phyloP scores from a whole-genome alignment of 2,888 invertebrate species.

The Luffia ferchaultella region DNA sequence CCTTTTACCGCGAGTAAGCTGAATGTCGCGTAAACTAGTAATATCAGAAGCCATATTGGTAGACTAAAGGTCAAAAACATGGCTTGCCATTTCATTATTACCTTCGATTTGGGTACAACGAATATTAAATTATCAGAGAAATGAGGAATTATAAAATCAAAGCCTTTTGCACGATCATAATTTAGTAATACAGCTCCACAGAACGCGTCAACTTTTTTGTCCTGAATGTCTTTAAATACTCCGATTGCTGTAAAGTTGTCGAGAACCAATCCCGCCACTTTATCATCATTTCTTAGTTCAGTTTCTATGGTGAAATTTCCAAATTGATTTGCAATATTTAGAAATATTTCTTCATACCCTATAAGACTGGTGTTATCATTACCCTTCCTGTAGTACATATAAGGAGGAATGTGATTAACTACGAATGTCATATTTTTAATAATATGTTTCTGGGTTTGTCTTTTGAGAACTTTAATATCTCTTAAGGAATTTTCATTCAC shows the following conservation, averaged over 20 bases:
- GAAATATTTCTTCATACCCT: neutral
- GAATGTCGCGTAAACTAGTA: neutral
- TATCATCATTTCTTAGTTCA: neutral
- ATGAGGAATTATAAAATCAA: conserved; percentile 3
- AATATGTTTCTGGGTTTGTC: neutral
- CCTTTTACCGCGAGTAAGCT: neutral
- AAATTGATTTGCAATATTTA: neutral
- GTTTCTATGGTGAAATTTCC: neutral
- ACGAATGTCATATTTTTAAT: neutral
- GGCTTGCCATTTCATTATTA: conserved; percentile 5
- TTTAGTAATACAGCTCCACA: conserved; percentile 2
- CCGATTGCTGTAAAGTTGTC: conserved; percentile 3
- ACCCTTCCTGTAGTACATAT: neutral
- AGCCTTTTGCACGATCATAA: neutral
- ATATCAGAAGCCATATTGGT: neutral
- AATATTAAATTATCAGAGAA: conserved; percentile 2
- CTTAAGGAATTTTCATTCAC: too few species aligned
- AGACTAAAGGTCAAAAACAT: conserved; percentile 4
- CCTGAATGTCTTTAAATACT: neutral
- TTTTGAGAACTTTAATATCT: too few species aligned
- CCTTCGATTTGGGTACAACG: conserved; percentile 2
- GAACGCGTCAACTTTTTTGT: conserved; percentile 2
- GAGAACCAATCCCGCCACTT: conserved; percentile 1
- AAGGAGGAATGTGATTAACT: neutral
- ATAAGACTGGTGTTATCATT: neutral